Evolutionary conservation across 2,888 invertebrate genomes (phyloP), one percentile per base, ranked within the genome.

Genomic region (Drosophila ustulata): DNA sequence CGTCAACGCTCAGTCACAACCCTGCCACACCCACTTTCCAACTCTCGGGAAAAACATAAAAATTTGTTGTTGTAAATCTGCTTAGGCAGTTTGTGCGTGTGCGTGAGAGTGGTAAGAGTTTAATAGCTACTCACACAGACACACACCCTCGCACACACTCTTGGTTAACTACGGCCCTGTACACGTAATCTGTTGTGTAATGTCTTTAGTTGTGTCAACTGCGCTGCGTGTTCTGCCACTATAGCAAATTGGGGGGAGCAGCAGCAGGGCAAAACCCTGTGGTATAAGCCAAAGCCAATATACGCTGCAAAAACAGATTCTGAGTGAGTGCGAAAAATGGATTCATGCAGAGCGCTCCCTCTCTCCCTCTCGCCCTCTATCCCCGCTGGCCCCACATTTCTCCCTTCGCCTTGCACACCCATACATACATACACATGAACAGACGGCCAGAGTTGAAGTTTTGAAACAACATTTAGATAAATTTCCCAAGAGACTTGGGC

Each of bases 131-230:
- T 65, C 46, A 58, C 64, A 58, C 43, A 46, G 39, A 30, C 49
- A 45, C 37, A 43, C 37, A 41, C 47, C 59, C 46, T 23, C 51
- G 52, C 26, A 51, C 46, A 56, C 45, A 37, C 23, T 50, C 46
- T 53, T 11, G 50, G 62, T 65, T 71, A 73, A 66, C 66, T 67
- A 71, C 34, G 67, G 58, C 64, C 56, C 59, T 49, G 76, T 78
- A 82, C 80, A 89, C 82, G 84, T 90, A 90, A 89, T 85, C 85
- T 81, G 86, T 89, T 82, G 85, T 88, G 90, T 90, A 90, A 90
- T 90, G 90, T 90, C 89, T 90, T 90, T 90, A 91, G 89, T 90
- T 90, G 81, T 83, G 88, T 90, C 89, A 90, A 90, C 88, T 88
- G 75, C 56, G 73, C 65, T 74, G 73, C 66, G 69, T 70, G 75